phyloP scores from a whole-genome alignment of 92 coral and sea anemone genomes.

The Meandrina meandrites region DNA sequence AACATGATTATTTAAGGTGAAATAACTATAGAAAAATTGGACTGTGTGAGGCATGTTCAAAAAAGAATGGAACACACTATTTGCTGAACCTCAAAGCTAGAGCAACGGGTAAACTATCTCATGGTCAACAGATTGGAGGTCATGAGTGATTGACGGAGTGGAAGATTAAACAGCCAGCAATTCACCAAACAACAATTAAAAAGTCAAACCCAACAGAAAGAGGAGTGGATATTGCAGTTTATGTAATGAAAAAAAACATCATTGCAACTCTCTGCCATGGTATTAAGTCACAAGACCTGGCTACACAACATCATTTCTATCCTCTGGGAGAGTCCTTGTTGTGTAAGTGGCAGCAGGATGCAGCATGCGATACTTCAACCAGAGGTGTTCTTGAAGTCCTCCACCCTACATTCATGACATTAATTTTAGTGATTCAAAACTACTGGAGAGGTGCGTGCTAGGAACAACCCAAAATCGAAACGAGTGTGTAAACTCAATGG shows the following conservation, averaged over 20 bases:
- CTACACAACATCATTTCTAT: slow-evolving; percentile 62
- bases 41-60: too few relatives aligned
- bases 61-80: too few relatives aligned
- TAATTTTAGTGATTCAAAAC: too few relatives aligned
- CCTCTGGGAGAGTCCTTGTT: slow-evolving; percentile 44
- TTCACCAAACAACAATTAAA: too few relatives aligned
- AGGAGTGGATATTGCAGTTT: slow-evolving; percentile 44
- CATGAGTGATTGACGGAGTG: too few relatives aligned
- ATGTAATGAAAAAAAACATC: slow-evolving; percentile 50
- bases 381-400: slow-evolving; percentile 41
- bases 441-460: slow-evolving; percentile 27
- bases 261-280: too few relatives aligned
- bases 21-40: too few relatives aligned
- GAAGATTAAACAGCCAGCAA: slow-evolving; percentile 37
- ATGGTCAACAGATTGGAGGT: too few relatives aligned
- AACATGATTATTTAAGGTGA: too few relatives aligned
- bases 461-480: slow-evolving; percentile 58
- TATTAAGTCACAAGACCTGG: too few relatives aligned
- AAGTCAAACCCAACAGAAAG: slow-evolving; percentile 55
- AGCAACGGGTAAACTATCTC: too few relatives aligned
- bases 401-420: slow-evolving; percentile 27
- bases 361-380: slow-evolving; percentile 44
- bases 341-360: slow-evolving; percentile 65
- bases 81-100: too few relatives aligned
- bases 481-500: slow-evolving; percentile 47